These are phyloP conservation scores for Brenthis daphne DNA, from an alignment of 2,888 invertebrate species.

Conservation along the genomic window DNA sequence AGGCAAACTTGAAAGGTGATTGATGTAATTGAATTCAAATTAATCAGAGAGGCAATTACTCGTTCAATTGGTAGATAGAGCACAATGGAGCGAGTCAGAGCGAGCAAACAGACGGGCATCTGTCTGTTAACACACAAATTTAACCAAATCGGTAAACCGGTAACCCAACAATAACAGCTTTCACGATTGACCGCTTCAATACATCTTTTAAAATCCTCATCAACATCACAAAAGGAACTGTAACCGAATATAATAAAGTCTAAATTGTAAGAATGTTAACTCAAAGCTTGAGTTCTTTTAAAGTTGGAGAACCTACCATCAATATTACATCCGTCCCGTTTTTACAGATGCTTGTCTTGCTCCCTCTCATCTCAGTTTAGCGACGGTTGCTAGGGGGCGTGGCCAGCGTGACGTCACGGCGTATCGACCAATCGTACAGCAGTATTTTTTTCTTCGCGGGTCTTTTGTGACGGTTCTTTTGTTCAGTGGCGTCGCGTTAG, in stretches of 20 bases:
- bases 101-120: conserved; percentile 65
- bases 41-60: conserved; percentile 71
- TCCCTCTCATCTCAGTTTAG: conserved; percentile 77
- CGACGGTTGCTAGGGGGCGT: conserved; percentile 80
- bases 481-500: conserved; percentile 33
- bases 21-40: conserved; percentile 47
- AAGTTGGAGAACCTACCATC: conserved; percentile 45
- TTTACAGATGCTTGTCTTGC: conserved; percentile 60
- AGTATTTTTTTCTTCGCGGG: conserved; percentile 59
- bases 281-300: conserved; percentile 42
- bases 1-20: conserved; percentile 31
- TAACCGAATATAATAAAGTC: fast-evolving
- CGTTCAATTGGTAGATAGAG: conserved; percentile 36
- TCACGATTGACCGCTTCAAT: conserved; percentile 70
- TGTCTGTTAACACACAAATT: conserved; percentile 78
- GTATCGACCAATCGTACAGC: conserved; percentile 63
- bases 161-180: conserved; percentile 82
- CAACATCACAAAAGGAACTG: conserved; percentile 40
- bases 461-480: conserved; percentile 38
- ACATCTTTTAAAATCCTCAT: conserved; percentile 35
- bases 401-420: conserved; percentile 70
- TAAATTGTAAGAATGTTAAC: conserved; percentile 32
- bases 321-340: conserved; percentile 66
- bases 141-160: conserved; percentile 82
- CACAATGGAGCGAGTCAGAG: conserved; percentile 45